Conservation (phyloP, 2,888 invertebrate species). For the Blastobasis adustella region DNA sequence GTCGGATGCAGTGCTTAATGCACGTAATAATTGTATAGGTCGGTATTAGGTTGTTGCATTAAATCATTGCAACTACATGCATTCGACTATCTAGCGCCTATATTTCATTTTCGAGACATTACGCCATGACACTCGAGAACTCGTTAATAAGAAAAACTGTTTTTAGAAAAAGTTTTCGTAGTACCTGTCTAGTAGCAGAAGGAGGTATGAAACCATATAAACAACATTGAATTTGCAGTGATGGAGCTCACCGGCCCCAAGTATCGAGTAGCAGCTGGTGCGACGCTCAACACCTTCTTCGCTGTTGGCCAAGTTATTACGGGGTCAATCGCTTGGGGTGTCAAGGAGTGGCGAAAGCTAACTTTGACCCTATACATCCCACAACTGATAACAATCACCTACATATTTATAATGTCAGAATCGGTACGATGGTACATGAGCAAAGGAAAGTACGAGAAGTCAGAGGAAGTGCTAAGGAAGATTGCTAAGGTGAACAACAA, state of each 20-base stretch:
- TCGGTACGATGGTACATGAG: conserved; percentile 86
- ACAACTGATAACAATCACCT: conserved; percentile 78
- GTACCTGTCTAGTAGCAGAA: no score
- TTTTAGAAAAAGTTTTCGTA: no score
- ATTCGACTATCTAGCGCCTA: no score
- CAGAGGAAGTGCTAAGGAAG: conserved; percentile 76
- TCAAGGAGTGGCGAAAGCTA: conserved; percentile 80
- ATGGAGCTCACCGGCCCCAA: conserved; percentile 86
- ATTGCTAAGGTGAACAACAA: conserved; percentile 78
- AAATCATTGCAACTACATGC: no score
- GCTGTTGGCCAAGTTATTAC: conserved; percentile 83
- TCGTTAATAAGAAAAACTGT: no score
- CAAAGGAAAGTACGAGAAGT: conserved; percentile 79
- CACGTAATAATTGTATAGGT: no score
- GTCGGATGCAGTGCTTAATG: no score
- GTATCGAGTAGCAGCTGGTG: conserved; percentile 82
- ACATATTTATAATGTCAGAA: conserved; percentile 83
- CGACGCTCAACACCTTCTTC: conserved; percentile 82
- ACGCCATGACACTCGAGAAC: no score
- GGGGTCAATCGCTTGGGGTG: conserved; percentile 81
- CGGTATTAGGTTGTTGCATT: no score
- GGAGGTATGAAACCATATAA: no score
- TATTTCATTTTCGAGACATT: no score
- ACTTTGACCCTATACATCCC: conserved; percentile 82
- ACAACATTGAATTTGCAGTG: conserved; percentile 56